These are phyloP conservation scores for Oncorhynchus masou DNA, from an alignment of 2,113 vertebrate genomes.

Conservation along the genomic window DNA sequence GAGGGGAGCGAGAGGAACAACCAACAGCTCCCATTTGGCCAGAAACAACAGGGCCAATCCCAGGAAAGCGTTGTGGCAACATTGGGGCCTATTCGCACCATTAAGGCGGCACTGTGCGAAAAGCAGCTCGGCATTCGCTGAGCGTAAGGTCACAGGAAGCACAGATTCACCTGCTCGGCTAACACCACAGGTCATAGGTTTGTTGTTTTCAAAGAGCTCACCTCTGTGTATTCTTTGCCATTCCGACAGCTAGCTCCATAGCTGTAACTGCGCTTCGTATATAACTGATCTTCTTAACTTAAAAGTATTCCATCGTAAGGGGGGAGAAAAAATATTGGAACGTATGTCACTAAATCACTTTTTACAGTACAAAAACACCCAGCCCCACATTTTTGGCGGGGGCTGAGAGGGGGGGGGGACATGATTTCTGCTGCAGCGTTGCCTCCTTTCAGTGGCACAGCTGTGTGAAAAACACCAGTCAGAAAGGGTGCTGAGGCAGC, in stretches of 20 bases:
- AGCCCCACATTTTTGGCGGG: slow-evolving; percentile 14
- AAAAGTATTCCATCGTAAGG: too few relatives aligned
- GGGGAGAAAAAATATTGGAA: not conserved
- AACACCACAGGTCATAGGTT: slow-evolving; percentile 70
- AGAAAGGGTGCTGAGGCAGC: slow-evolving; percentile 97
- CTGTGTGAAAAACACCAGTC: slow-evolving; percentile 99
- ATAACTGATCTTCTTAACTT: too few relatives aligned
- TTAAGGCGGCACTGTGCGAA: slow-evolving; percentile 67
- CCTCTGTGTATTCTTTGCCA: slow-evolving; percentile 26
- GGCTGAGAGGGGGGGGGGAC: slow-evolving; percentile 79
- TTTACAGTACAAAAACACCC: slow-evolving; percentile 39
- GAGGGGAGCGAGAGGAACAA: slow-evolving; percentile 81
- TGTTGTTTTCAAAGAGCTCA: slow-evolving; percentile 54
- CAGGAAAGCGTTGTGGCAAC: slow-evolving; percentile 24
- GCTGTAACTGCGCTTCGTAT: too few relatives aligned
- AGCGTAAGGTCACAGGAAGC: slow-evolving; percentile 84
- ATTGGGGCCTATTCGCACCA: slow-evolving; percentile 49
- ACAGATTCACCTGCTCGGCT: slow-evolving; percentile 71
- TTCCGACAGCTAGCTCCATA: too few relatives aligned
- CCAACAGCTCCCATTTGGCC: slow-evolving; percentile 14
- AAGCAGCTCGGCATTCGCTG: slow-evolving; percentile 51
- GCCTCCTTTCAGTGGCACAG: slow-evolving; percentile 93
- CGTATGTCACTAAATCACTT: slow-evolving; percentile 38
- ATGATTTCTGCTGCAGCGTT: slow-evolving; percentile 86
- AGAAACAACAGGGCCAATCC: not conserved